Conservation (phyloP, 2,888 invertebrate species). For the Watsonalla cultraria region DNA sequence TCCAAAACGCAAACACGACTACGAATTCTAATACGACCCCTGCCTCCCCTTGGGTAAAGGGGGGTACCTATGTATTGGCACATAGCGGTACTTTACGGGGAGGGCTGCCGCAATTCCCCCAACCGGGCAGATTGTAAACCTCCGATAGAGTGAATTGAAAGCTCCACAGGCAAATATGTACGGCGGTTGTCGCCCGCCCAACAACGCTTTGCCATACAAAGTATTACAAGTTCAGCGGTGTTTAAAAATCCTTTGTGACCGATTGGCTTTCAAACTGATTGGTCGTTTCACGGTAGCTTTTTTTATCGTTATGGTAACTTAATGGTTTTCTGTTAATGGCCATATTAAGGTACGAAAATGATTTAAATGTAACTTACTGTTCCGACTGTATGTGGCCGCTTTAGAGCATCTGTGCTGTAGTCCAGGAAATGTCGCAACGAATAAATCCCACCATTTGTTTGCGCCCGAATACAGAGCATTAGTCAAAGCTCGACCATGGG, state of each 20-base stretch:
- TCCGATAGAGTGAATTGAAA: conserved; percentile 74
- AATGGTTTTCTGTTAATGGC: too few species aligned
- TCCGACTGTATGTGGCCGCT: background rate
- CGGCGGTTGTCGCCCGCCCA: conserved; percentile 42
- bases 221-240: conserved; percentile 6
- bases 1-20: conserved; percentile 46
- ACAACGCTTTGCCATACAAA: conserved; percentile 14
- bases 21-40: conserved; percentile 66
- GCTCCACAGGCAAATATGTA: conserved; percentile 62
- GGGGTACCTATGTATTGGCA: conserved; percentile 36
- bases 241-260: conserved; percentile 9
- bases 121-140: conserved; percentile 73
- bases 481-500: conserved; percentile 32
- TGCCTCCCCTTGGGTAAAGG: conserved; percentile 43
- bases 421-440: conserved; percentile 45
- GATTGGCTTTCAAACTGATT: conserved; percentile 16
- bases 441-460: conserved; percentile 45
- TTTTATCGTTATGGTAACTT: background rate
- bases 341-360: too few species aligned
- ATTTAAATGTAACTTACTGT: too few species aligned
- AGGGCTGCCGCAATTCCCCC: conserved; percentile 72
- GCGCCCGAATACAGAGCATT: conserved; percentile 28
- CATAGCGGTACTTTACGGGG: conserved; percentile 46
- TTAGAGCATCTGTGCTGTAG: conserved; percentile 1
- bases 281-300: background rate